phyloP scores from a whole-genome alignment of 1,140 invertebrate genomes.

The Zaprionus davidi region DNA sequence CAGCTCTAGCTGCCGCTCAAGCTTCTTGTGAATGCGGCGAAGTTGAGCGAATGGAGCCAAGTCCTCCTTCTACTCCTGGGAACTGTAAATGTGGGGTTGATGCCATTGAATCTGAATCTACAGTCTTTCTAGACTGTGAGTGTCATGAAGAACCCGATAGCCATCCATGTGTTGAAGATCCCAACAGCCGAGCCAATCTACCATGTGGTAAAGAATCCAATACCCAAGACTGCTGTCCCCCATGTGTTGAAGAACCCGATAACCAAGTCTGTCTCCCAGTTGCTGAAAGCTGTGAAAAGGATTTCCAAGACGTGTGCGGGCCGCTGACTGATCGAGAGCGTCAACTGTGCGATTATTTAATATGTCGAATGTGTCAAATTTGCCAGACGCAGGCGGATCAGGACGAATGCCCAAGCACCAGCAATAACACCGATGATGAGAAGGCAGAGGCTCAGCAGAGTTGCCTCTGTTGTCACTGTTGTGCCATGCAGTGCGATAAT shows the following conservation, averaged over 20 bases:
- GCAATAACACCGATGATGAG: neutral
- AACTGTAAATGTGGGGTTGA: neutral
- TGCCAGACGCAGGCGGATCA: slow-evolving; percentile 11
- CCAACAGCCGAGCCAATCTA: no score
- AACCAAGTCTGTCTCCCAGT: neutral
- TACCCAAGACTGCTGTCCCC: no score
- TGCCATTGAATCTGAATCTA: neutral
- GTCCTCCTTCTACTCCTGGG: no score
- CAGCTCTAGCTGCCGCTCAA: no score
- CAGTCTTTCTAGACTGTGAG: neutral
- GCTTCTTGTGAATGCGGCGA: no score
- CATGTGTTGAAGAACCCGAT: no score
- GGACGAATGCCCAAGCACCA: slow-evolving; percentile 5
- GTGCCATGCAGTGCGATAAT: slow-evolving; percentile 58
- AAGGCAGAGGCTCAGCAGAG: neutral
- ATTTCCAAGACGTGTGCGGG: neutral
- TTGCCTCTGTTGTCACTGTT: slow-evolving; percentile 70
- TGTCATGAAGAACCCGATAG: neutral
- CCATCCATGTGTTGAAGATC: no score
- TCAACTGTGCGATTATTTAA: slow-evolving; percentile 30
- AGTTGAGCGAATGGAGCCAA: no score
- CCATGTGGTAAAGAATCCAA: no score
- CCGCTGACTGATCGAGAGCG: slow-evolving; percentile 35
- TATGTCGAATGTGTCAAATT: slow-evolving; percentile 36
- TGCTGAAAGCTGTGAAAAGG: neutral